Percentiles rank a stretch among this genome's conserved stretches.
These are phyloP conservation scores for Coptodon bakossiorum DNA, from an alignment of 2,113 vertebrate genomes.

Conservation along the genomic window DNA sequence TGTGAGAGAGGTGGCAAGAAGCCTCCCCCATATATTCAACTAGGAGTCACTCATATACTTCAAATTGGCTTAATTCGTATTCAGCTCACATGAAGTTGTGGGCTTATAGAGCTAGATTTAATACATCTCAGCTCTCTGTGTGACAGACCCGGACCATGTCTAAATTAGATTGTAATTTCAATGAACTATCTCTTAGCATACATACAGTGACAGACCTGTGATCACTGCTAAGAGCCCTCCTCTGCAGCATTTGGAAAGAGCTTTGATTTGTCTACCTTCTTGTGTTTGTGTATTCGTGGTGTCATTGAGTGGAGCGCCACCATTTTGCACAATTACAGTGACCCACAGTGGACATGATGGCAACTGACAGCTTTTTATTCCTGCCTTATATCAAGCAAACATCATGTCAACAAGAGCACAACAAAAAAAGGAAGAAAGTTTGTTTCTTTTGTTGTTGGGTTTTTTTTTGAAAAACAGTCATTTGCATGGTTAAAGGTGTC, in stretches of 20 bases:
- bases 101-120: constrained; percentile 24
- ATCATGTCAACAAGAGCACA: not conserved
- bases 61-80: constrained; percentile 20
- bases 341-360: constrained; percentile 5
- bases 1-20: not conserved
- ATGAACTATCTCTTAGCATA: constrained; percentile 23
- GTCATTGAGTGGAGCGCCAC: not conserved
- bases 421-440: not conserved
- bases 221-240: not conserved
- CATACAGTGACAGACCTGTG: constrained; percentile 10
- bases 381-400: not conserved
- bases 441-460: not conserved
- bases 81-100: not conserved
- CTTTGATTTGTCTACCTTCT: not conserved
- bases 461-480: not conserved
- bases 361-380: not conserved
- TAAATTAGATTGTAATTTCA: constrained; percentile 46
- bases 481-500: not conserved
- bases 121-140: constrained; percentile 7
- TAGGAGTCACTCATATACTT: not conserved
- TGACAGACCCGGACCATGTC: constrained; percentile 41
- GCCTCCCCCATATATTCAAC: not conserved
- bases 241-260: not conserved
- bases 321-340: not conserved
- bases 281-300: not conserved